Base-by-base conservation (phyloP, 2,113 vertebrate genomes). In the Stegastes partitus region DNA sequence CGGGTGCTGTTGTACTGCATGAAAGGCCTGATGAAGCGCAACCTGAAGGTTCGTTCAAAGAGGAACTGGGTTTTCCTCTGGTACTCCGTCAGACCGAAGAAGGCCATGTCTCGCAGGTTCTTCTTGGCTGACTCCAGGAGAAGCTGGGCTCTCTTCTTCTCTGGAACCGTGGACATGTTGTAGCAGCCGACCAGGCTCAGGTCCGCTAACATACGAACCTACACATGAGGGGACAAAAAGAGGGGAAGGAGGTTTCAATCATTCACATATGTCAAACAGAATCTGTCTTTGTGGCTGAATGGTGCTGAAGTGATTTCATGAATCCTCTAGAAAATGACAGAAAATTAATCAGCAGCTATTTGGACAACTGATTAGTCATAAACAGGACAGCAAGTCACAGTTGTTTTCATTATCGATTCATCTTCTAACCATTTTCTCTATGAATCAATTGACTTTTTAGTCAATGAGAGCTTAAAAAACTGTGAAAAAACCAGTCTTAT, bases 31-130 rank as follows among this genome's bases (percentile, higher is more conserved):
- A 99, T 99, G 94, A 99, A 99, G 68, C 96, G 96, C 88, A 99
- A 95, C 83, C 95, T 95, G 88, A 99, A 99, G 95, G 97, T 99
- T 49, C 97, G 95, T 89, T 99, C 98, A 45, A 99, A 99, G 81
- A 99, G 96, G 93, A 98, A 99, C 92, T 99, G 98, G 74, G 98
- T 99, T 95, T 99, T 99, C 89, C 98, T 96, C 94, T 99, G 98
- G 95, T 98, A 99, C 93, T 99, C 98, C 0, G 98, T 99, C 88
- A 99, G 94, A 81, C 98, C 98, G 0, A 99, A 99, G 95, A 99
- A 99, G 87, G 98, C 97, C 98, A 99, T 99, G 92, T 98, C 97
- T 19, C 96, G 95, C 49, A 99, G 95, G 95, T 99, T 99, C 93
- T 98, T 98, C 94, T 99, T 99, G 69, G 98, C 98, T 0, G 97